Evolutionary conservation across 2,888 invertebrate genomes (phyloP).

Genomic region (Mactromeris polynyma): DNA sequence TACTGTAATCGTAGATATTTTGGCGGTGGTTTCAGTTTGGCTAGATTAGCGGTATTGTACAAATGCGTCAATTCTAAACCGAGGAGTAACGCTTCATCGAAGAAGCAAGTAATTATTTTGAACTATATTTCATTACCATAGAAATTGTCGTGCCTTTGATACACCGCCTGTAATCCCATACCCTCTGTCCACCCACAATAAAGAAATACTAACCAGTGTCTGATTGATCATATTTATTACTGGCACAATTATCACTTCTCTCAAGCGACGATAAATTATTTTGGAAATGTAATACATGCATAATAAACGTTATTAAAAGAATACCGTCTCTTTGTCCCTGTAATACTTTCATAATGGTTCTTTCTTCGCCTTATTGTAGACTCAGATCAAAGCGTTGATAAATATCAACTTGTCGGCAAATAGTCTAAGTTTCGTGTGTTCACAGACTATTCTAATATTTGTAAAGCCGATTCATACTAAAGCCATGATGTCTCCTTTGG

Average conservation of each 20-base stretch:
- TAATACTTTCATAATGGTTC: neutral
- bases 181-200: neutral
- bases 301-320: constrained; percentile 5
- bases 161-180: neutral
- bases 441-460: too few species aligned
- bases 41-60: too few species aligned
- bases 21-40: too few species aligned
- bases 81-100: too few species aligned
- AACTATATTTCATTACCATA: too few species aligned
- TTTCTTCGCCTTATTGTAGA: neutral
- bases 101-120: too few species aligned
- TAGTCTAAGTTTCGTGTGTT: neutral
- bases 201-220: neutral
- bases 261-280: neutral
- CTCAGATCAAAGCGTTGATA: neutral
- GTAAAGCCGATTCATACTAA: too few species aligned
- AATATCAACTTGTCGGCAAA: neutral
- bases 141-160: neutral
- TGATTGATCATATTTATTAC: neutral
- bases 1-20: too few species aligned
- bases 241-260: neutral
- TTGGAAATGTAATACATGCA: neutral
- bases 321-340: neutral
- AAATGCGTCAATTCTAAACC: too few species aligned
- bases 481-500: too few species aligned